Conservation (phyloP, 2,797 vertebrate species). For the Hirundo rustica region DNA sequence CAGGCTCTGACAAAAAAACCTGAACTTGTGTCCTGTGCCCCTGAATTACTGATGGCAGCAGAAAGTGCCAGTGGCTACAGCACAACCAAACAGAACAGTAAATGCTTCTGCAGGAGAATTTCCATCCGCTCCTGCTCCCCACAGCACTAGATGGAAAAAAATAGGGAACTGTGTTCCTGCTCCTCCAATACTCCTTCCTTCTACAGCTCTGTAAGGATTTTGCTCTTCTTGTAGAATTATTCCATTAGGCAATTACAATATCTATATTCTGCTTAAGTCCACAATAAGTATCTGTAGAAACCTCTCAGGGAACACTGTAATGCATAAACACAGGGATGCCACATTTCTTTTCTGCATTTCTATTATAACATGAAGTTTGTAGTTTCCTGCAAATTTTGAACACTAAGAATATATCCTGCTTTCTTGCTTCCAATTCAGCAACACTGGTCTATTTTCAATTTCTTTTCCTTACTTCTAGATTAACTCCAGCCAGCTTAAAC, state of each 20-base stretch:
- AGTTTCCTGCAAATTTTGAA: not conserved
- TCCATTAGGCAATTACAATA: not conserved
- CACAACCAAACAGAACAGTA: not conserved
- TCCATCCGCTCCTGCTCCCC: not conserved
- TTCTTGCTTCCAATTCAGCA: not conserved
- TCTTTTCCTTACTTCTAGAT: not conserved
- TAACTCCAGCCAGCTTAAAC: not conserved
- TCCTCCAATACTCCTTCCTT: not conserved
- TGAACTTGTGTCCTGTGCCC: not conserved
- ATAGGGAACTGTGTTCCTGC: not conserved
- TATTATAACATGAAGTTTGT: not conserved
- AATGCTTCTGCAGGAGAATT: not conserved
- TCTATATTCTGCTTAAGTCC: not conserved
- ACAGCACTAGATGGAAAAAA: not conserved
- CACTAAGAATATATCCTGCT: not conserved
- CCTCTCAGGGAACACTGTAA: not conserved
- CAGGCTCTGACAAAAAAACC: conserved; percentile 6
- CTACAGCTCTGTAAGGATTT: not conserved
- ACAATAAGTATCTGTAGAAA: not conserved
- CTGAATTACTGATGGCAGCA: not conserved
- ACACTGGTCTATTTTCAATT: not conserved
- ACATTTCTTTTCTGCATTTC: not conserved
- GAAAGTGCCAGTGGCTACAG: not conserved
- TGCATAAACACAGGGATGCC: not conserved
- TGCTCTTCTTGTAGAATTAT: not conserved